phyloP scores from a whole-genome alignment of 1,140 invertebrate species.

The Diachasma alloeum region DNA sequence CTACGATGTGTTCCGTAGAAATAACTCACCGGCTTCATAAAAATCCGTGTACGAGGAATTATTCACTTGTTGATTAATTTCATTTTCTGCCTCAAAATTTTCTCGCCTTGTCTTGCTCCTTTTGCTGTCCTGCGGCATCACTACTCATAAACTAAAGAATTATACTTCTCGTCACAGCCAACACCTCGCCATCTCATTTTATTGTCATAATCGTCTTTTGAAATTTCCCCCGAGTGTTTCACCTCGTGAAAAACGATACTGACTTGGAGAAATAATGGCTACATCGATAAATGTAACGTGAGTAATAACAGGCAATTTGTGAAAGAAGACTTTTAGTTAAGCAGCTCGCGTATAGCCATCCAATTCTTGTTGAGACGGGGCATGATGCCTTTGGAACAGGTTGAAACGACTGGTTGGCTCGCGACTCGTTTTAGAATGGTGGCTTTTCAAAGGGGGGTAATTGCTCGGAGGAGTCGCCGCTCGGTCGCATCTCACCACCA shows the following conservation, averaged over 20 bases:
- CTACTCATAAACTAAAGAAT: neutral
- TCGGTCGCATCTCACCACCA: conserved; percentile 41
- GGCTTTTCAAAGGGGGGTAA: conserved; percentile 45
- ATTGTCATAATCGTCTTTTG: neutral
- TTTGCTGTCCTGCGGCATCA: too few species aligned
- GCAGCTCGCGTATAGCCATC: conserved; percentile 39
- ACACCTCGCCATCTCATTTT: neutral
- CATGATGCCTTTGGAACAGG: conserved; percentile 20
- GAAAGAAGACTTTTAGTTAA: conserved; percentile 56
- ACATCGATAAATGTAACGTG: conserved; percentile 54
- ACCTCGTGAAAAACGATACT: neutral
- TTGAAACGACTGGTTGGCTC: conserved; percentile 13
- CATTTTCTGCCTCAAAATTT: too few species aligned
- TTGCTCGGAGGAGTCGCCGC: conserved; percentile 45
- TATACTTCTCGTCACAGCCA: neutral
- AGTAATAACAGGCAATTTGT: conserved; percentile 63
- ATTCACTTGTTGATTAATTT: too few species aligned
- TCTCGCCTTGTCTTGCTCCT: too few species aligned
- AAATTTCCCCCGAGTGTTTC: neutral
- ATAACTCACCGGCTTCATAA: too few species aligned
- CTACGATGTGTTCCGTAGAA: too few species aligned
- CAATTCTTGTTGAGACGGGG: conserved; percentile 15
- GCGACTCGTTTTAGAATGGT: conserved; percentile 18
- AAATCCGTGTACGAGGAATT: too few species aligned
- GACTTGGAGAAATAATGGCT: conserved; percentile 32